Conservation (phyloP, 2,888 invertebrate genomes). For the Bellardia pandia region DNA sequence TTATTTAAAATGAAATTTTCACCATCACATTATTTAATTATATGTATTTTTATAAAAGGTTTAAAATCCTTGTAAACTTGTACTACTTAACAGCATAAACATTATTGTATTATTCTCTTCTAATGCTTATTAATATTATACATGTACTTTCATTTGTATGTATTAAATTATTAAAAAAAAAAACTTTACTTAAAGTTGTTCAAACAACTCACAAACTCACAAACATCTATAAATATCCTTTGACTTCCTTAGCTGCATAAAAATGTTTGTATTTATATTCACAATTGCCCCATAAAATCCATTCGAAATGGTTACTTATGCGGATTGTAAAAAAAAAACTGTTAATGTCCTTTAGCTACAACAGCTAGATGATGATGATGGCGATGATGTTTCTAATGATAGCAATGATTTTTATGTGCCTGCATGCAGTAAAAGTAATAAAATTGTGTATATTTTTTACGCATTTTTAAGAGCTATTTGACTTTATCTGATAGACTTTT, state of each 20-base stretch:
- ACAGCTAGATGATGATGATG: not conserved
- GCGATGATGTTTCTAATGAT: not conserved
- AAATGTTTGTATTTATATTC: slow-evolving; percentile 38
- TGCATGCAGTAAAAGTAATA: slow-evolving; percentile 44
- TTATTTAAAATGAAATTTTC: too few relatives aligned
- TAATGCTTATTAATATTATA: too few relatives aligned
- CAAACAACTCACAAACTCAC: not conserved
- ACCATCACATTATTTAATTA: too few relatives aligned
- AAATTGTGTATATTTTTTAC: slow-evolving; percentile 54
- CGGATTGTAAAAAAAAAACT: not conserved
- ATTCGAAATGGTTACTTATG: slow-evolving; percentile 56
- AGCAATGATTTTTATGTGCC: slow-evolving; percentile 52
- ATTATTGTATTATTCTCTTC: too few relatives aligned
- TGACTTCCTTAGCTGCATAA: slow-evolving; percentile 20
- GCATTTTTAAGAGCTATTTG: slow-evolving; percentile 54
- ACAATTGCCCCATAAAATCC: slow-evolving; percentile 50
- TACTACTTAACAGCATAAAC: too few relatives aligned
- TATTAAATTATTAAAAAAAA: too few relatives aligned
- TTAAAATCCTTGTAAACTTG: too few relatives aligned
- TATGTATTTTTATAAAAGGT: too few relatives aligned
- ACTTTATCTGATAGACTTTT: slow-evolving; percentile 51
- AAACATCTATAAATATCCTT: not conserved
- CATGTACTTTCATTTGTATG: too few relatives aligned
- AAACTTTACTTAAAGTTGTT: not conserved
- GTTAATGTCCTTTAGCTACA: slow-evolving; percentile 3